Base-by-base conservation (phyloP, 1,140 invertebrate genomes). In the Drosophila nebulosa region DNA sequence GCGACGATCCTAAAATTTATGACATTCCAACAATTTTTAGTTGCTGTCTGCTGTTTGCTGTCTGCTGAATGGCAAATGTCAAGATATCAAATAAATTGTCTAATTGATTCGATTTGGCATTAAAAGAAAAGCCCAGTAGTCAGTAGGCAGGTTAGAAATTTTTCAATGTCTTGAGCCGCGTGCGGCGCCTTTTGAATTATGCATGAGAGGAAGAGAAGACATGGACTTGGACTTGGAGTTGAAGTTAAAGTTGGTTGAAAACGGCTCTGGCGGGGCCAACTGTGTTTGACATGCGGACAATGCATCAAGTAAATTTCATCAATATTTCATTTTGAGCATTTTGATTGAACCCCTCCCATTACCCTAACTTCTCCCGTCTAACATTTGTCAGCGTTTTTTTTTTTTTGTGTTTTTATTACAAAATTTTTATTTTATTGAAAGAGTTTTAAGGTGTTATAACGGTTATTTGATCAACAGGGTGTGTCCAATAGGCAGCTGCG, bases 261-360 rank as follows among this genome's bases (percentile, higher is more conserved):
- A n/a, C 35, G 32, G 14, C 14, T 14, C 6, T 18, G 5, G 39
- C 39, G 14, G 14, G 1, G 0, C 18, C 39, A 46, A 46, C 39
- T 46, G 39, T 16, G 16, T 46, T 46, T 46, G 39, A 46, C 39
- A 46, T 46, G 39, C 39, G 39, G 39, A 46, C 39, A 46, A 46
- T 46, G 39, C 39, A 46, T 46, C 39, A 46, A 46, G 39, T 46
- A 21, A 46, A 46, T 46, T 46, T 46, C 39, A 46, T 46, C 39
- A 46, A 46, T 46, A 46, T 46, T 46, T 46, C 39, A 46, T 46
- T 46, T 46, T 46, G 39, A 46, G 39, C 39, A 46, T 46, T 46
- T 46, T 46, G 39, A 46, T 46, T 46, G 16, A 3, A 7, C 39
- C 39, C 16, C 39, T 46, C 21, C 16, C 39, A 16, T n/a, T n/a